Base-by-base conservation (phyloP, 2,888 invertebrate genomes). In the Hemithea aestivaria region DNA sequence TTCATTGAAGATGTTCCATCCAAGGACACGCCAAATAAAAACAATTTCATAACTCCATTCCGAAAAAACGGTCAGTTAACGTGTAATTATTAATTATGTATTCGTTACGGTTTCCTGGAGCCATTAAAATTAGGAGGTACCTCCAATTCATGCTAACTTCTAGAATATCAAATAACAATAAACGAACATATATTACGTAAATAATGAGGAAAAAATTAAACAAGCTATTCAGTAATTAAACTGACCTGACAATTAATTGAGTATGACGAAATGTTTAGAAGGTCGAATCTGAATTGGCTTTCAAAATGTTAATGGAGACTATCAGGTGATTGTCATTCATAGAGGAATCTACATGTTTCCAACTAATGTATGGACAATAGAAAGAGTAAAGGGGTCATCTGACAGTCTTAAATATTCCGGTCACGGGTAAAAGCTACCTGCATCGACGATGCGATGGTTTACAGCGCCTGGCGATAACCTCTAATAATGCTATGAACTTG, bases 341-440 rank as follows among this genome's bases (percentile, higher is more conserved):
- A 16, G 5, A 16, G 66, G 62, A 56, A 68, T 66, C 66, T 58
- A 66, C 64, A 45, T 53, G 51, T 58, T 66, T 61, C 58, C 53
- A 56, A 58, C 42, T 38, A 40, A 23, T 29, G 58, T 58, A 60
- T 53, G 54, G 56, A 56, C 61, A 52, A 53, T 53, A 58, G 49
- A 53, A 53, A 57, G 63, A 67, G 58, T 67, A 72, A 73, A 68
- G 68, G 66, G 62, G 59, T 61, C 68, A 71, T 74, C 69, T n/a
- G n/a, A 71, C 66, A 60, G 69, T 73, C 75, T 61, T 71, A 62
- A 67, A 62, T 60, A 83, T 80, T 78, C 79, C 53, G 69, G 77
- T 81, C 84, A 84, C 82, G 84, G 68, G 55, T 48, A 49, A 45
- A 63, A 66, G 67, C 72, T 74, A 82, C 82, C 82, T 83, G 85